These are phyloP conservation scores for Danionella dracula DNA, from an alignment of 2,797 vertebrate species.

Conservation along the genomic window DNA sequence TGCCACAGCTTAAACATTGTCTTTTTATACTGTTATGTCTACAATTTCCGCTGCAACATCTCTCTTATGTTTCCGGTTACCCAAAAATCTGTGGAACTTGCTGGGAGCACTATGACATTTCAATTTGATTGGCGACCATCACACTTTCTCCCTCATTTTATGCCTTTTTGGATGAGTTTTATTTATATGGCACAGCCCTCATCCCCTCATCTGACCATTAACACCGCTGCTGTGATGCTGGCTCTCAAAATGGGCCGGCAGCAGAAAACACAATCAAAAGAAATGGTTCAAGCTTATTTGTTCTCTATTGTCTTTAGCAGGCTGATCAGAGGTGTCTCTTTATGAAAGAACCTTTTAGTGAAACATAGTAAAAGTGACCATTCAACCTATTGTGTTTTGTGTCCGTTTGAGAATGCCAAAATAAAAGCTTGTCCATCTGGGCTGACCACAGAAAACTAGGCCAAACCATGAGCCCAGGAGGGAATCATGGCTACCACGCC, in stretches of 20 bases:
- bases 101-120: not conserved
- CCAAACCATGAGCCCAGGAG: slow-evolving; percentile 27
- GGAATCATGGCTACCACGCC: slow-evolving; percentile 1
- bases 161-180: slow-evolving; percentile 13
- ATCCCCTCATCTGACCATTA: slow-evolving; percentile 24
- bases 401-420: slow-evolving; percentile 4
- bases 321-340: not conserved
- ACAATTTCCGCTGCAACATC: slow-evolving; percentile 2
- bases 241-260: not conserved
- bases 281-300: slow-evolving; percentile 2
- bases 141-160: not conserved
- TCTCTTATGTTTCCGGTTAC: slow-evolving; percentile 3
- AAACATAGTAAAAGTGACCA: slow-evolving; percentile 10
- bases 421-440: slow-evolving; percentile 27
- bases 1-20: slow-evolving; percentile 24
- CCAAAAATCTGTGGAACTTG: slow-evolving; percentile 1
- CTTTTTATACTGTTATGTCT: slow-evolving; percentile 7
- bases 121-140: not conserved
- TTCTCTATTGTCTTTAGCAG: slow-evolving; percentile 7
- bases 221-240: not conserved
- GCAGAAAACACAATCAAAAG: slow-evolving; percentile 1
- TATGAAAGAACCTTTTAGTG: not conserved
- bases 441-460: slow-evolving; percentile 28
- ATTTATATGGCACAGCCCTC: slow-evolving; percentile 16
- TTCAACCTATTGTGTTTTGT: not conserved